Percentiles rank a stretch among this genome's conserved stretches.
Conservation (phyloP, 1,140 invertebrate species). For the Trichogramma pretiosum region DNA sequence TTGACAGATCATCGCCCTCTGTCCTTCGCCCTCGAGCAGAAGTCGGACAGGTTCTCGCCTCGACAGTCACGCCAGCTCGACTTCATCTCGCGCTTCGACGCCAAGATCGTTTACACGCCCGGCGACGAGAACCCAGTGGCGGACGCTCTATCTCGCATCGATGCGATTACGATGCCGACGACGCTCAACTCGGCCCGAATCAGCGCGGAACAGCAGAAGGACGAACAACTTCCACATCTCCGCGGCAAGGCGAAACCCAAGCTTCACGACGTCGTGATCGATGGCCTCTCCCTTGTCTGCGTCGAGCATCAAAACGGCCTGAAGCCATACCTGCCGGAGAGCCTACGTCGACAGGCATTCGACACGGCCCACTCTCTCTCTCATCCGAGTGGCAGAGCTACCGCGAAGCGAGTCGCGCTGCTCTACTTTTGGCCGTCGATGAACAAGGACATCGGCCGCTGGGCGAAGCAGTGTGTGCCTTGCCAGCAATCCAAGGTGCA, state of each 20-base stretch:
- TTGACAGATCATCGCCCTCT: slow-evolving; percentile 30
- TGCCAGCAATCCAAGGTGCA: slow-evolving; percentile 24
- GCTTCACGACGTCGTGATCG: background rate
- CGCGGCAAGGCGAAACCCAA: background rate
- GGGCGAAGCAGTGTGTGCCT: slow-evolving; percentile 13
- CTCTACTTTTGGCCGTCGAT: slow-evolving; percentile 18
- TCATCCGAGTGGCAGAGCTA: background rate
- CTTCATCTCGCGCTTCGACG: slow-evolving; percentile 25
- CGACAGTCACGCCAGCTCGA: slow-evolving; percentile 19
- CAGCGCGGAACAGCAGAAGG: slow-evolving; percentile 14
- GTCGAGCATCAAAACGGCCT: background rate
- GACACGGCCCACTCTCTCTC: background rate
- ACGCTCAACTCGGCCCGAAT: slow-evolving; percentile 13
- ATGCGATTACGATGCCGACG: slow-evolving; percentile 6
- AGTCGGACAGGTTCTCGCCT: slow-evolving; percentile 14
- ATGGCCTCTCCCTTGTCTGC: background rate
- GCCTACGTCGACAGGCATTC: background rate
- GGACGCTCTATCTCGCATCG: slow-evolving; percentile 23
- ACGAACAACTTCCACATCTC: slow-evolving; percentile 9
- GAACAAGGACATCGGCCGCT: slow-evolving; percentile 12
- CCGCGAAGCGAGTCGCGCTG: background rate
- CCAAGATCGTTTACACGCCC: slow-evolving; percentile 21
- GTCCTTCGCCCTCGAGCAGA: slow-evolving; percentile 19
- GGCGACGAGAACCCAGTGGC: slow-evolving; percentile 26
- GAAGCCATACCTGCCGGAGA: background rate